A percentile compares a stretch with the other conserved stretches of the same genome.
These are phyloP conservation scores for Sebastes reedi DNA, from an alignment of 2,797 vertebrate species.

Conservation along the genomic window DNA sequence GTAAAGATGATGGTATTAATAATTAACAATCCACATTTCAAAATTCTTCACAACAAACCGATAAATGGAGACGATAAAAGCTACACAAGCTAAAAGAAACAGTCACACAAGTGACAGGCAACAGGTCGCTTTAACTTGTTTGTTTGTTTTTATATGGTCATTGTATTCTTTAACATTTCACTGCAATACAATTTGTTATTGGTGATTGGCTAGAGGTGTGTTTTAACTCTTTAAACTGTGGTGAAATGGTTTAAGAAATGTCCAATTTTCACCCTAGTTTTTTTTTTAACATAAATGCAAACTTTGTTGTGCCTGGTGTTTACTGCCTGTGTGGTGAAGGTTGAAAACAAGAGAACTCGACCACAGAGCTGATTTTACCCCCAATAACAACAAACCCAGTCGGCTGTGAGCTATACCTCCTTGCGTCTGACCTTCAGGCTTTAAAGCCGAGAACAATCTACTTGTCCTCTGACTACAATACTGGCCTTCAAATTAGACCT, in stretches of 20 bases:
- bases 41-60: background rate
- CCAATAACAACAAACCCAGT: conserved; percentile 47
- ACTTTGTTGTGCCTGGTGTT: background rate
- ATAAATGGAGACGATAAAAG: background rate
- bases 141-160: too few relatives aligned
- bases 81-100: background rate
- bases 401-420: conserved; percentile 17
- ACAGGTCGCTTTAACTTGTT: conserved; percentile 25
- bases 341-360: background rate
- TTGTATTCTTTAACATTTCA: background rate
- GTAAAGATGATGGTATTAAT: background rate
- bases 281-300: background rate
- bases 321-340: background rate
- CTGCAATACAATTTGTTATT: background rate
- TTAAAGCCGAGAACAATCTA: background rate
- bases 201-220: fast-evolving
- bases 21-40: background rate
- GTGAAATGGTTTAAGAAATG: background rate
- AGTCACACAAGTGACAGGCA: conserved; percentile 1
- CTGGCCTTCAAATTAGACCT: background rate
- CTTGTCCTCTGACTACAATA: conserved; percentile 8
- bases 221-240: background rate
- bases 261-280: background rate
- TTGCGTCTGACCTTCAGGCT: conserved; percentile 44
- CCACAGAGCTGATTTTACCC: conserved; percentile 32